Conservation (phyloP, 1,140 invertebrate genomes). For the Muscidifurax raptorellus region DNA sequence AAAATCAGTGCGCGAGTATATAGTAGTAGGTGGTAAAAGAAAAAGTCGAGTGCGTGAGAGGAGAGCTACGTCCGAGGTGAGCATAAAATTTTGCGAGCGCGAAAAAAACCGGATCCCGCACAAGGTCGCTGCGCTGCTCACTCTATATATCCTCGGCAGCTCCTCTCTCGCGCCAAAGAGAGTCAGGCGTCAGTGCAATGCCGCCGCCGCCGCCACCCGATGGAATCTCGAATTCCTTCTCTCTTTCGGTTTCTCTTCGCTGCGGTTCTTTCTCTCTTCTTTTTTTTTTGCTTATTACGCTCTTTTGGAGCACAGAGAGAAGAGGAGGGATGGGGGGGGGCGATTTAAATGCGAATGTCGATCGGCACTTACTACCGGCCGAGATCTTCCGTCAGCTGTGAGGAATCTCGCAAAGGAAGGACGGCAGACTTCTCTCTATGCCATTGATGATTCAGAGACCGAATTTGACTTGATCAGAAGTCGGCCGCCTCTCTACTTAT, state of each 20-base stretch:
- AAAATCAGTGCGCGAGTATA: no score
- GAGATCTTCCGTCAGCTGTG: not conserved
- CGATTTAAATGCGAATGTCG: not conserved
- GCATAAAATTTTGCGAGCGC: slow-evolving; percentile 49
- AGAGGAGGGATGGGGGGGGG: not conserved
- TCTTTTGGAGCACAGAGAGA: not conserved
- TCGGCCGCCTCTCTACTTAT: no score
- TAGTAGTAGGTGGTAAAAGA: no score
- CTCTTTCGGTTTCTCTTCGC: not conserved
- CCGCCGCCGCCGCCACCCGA: not conserved
- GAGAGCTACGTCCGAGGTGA: slow-evolving; percentile 15
- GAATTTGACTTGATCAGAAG: not conserved
- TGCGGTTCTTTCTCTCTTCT: not conserved
- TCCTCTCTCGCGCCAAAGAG: not conserved
- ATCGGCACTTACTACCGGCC: not conserved
- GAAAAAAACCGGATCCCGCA: slow-evolving; percentile 50
- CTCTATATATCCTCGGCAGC: slow-evolving; percentile 3
- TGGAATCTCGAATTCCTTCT: slow-evolving; percentile 45
- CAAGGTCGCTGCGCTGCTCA: slow-evolving; percentile 39
- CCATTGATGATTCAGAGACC: not conserved
- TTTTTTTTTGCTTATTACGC: not conserved
- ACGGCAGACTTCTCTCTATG: not conserved
- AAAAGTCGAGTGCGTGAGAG: not conserved
- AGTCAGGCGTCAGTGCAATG: not conserved
- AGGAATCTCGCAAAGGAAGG: not conserved